A percentile compares a stretch with the other conserved stretches of the same genome.
These are phyloP conservation scores for Cydia strobilella DNA, from an alignment of 1,140 invertebrate species.

Conservation along the genomic window DNA sequence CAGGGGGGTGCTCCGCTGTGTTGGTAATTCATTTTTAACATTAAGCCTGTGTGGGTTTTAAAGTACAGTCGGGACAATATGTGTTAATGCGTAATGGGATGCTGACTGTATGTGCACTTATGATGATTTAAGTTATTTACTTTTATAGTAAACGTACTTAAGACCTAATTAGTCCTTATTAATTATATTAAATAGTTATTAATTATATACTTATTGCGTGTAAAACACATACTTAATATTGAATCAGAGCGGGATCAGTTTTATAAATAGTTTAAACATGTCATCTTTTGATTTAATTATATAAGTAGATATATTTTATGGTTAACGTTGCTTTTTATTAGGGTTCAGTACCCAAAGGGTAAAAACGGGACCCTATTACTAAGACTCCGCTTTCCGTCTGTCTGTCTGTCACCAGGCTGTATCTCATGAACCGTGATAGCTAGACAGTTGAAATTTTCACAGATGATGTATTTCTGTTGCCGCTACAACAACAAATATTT, in stretches of 20 bases:
- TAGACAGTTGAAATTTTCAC: too few relatives aligned
- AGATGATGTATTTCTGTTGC: too few relatives aligned
- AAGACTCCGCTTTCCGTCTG: too few relatives aligned
- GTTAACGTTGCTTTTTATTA: too few relatives aligned
- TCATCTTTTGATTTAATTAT: neutral
- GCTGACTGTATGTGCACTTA: neutral
- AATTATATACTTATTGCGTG: neutral
- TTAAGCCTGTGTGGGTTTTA: slow-evolving; percentile 79
- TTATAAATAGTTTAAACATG: neutral
- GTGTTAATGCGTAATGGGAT: slow-evolving; percentile 45
- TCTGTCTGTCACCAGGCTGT: too few relatives aligned
- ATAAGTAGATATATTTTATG: too few relatives aligned
- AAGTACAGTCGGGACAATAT: slow-evolving; percentile 72
- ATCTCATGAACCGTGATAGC: too few relatives aligned
- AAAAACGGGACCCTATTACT: too few relatives aligned
- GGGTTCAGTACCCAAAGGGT: too few relatives aligned
- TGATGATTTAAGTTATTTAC: neutral
- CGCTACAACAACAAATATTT: too few relatives aligned
- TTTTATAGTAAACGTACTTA: neutral
- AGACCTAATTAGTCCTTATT: neutral
- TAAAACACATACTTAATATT: neutral
- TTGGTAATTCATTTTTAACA: slow-evolving; percentile 81
- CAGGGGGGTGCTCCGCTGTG: slow-evolving; percentile 64
- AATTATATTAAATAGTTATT: too few relatives aligned
- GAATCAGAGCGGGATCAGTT: neutral